Base-by-base conservation (phyloP, 2,888 invertebrate species). In the Lasioglossum figueresi region DNA sequence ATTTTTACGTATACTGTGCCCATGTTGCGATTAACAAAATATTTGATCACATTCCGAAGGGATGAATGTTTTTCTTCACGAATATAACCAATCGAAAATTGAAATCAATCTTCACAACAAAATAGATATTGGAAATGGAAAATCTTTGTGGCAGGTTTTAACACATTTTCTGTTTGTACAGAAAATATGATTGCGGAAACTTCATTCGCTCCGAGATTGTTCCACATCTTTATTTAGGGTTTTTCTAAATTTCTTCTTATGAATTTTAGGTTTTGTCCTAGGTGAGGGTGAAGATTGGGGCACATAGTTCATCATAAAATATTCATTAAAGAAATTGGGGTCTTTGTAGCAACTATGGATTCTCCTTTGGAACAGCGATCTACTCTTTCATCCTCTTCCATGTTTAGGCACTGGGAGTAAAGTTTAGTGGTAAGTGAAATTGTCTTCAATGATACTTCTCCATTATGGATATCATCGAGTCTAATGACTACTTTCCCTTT, bases 241-340 rank as follows among this genome's bases (percentile, higher is more conserved):
- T 84, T 84, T 79, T 84, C 72, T 84, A 84, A 84, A 84, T 79
- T 52, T 84, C 79, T 84, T 84, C 78, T 84, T 84, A 84, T 84
- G 84, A 84, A 84, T 84, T 84, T 84, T 84, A 84, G 84, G 84
- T 84, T 84, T 84, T 84, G 45, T 84, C 84, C 84, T 84, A 84
- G 66, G 76, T 84, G 84, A 83, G 84, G 84, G 84, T 84, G 84
- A 84, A 84, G 84, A 84, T 84, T 84, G 63, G 66, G 79, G 84
- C 84, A 72, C 84, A 79, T 84, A 84, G 84, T 84, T 84, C 85
- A 84, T 84, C 85, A 76, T 84, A 84, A 84, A 84, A 84, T 84
- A 84, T 84, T 84, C 76, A 79, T 66, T 79, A 84, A 84, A 84
- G 75, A 84, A 79, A 84, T 84, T 76, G 75, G 79, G 76, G 71